These are phyloP conservation scores for Falcunculus frontatus DNA, from an alignment of 2,113 vertebrate species.

Conservation along the genomic window DNA sequence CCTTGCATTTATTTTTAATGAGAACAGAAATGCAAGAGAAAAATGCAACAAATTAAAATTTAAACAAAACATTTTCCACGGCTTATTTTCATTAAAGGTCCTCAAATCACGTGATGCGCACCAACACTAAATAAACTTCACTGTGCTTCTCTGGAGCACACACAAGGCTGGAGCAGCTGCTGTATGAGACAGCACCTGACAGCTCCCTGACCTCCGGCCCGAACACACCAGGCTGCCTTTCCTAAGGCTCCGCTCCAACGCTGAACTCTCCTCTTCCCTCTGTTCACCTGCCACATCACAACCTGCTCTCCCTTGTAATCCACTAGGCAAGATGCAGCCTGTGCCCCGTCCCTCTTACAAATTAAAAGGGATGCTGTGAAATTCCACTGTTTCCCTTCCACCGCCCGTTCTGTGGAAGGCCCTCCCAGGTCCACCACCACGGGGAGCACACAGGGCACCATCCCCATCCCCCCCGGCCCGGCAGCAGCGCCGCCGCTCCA, in stretches of 20 bases:
- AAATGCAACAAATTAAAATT: neutral
- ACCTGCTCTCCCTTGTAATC: fast-evolving
- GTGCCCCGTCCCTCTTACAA: neutral
- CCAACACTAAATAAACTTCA: neutral
- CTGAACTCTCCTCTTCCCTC: neutral
- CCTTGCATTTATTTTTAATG: neutral
- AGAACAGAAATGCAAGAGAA: neutral
- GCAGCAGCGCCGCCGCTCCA: neutral
- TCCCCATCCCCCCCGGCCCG: fast-evolving
- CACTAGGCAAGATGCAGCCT: neutral
- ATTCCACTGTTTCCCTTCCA: fast-evolving
- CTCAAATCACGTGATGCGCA: fast-evolving
- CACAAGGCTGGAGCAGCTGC: fast-evolving
- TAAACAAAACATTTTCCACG: neutral
- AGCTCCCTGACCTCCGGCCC: neutral
- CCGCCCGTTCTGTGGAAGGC: fast-evolving
- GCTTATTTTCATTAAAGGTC: neutral
- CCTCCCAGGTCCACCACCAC: fast-evolving
- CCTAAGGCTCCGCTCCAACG: fast-evolving
- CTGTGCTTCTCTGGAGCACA: fast-evolving
- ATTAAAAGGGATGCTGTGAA: fast-evolving
- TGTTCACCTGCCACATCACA: neutral
- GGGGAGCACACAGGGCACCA: fast-evolving
- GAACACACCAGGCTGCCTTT: neutral
- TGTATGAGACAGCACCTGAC: fast-evolving